Conservation (phyloP, 2,113 vertebrate species). For the Stigmatopora argus region DNA sequence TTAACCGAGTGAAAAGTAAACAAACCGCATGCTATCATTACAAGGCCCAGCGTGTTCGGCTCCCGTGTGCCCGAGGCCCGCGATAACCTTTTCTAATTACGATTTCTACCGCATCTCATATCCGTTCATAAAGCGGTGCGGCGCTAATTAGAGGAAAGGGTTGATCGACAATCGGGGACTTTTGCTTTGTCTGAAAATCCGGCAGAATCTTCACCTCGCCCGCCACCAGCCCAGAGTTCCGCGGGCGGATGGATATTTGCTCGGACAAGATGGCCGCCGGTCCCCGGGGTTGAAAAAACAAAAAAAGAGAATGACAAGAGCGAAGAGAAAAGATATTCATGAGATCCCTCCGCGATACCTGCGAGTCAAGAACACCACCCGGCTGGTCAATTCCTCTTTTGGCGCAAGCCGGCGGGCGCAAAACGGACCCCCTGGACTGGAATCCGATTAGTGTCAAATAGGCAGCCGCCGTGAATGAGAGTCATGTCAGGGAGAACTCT, state of each 20-base stretch:
- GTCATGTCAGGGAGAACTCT: slow-evolving; percentile 35
- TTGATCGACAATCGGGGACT: slow-evolving; percentile 63
- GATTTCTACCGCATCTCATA: slow-evolving; percentile 60
- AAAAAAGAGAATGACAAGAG: neutral
- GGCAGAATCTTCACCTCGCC: slow-evolving; percentile 48
- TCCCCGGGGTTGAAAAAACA: slow-evolving; percentile 12
- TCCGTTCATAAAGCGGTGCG: slow-evolving; percentile 55
- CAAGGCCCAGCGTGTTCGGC: slow-evolving; percentile 46
- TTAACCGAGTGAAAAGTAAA: slow-evolving; percentile 42
- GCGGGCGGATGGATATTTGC: slow-evolving; percentile 19
- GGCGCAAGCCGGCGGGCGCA: slow-evolving; percentile 23
- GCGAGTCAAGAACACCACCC: slow-evolving; percentile 30
- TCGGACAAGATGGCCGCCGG: slow-evolving; percentile 22
- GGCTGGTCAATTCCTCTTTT: slow-evolving; percentile 44
- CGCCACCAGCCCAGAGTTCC: slow-evolving; percentile 25
- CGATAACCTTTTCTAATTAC: slow-evolving; percentile 67
- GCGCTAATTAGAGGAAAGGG: slow-evolving; percentile 55
- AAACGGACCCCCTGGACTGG: slow-evolving; percentile 40
- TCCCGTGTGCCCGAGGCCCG: slow-evolving; percentile 52
- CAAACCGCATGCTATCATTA: slow-evolving; percentile 47
- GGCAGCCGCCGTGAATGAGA: slow-evolving; percentile 53
- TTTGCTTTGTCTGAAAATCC: slow-evolving; percentile 47
- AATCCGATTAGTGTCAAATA: slow-evolving; percentile 61
- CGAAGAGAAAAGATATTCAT: slow-evolving; percentile 25
- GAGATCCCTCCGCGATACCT: slow-evolving; percentile 23